Percentiles rank a stretch among this genome's conserved stretches.
Evolutionary conservation across 1,140 invertebrate genomes (phyloP).

Genomic region (Temnothorax nylanderi): DNA sequence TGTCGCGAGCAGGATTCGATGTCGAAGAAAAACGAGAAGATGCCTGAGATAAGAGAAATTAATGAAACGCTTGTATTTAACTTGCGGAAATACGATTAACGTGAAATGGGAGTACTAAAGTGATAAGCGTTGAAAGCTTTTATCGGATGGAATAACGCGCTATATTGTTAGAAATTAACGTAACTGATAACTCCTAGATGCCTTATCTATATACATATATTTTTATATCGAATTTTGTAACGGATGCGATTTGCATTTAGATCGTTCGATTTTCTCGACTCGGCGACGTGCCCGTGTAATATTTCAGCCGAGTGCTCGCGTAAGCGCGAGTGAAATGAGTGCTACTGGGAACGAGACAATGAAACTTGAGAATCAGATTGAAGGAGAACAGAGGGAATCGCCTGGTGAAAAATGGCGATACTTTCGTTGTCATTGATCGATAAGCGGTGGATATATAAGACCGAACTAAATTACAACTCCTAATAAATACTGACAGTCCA

Average conservation of each 20-base stretch:
- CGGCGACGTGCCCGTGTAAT: neutral
- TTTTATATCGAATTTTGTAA: conserved; percentile 36
- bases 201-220: neutral
- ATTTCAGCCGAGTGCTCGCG: neutral
- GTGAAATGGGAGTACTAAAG: neutral
- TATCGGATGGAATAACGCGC: neutral
- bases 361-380: conserved; percentile 12
- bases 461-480: conserved; percentile 18
- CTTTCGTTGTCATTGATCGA: conserved; percentile 2
- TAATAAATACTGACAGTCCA: conserved; percentile 9
- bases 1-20: conserved; percentile 5
- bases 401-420: neutral
- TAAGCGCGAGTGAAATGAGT: neutral
- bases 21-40: neutral
- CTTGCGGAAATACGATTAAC: conserved; percentile 14
- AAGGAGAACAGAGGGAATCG: neutral
- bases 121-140: neutral
- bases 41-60: conserved; percentile 31
- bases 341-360: conserved; percentile 34
- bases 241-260: neutral
- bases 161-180: conserved; percentile 26
- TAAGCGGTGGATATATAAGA: neutral
- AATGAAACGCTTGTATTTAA: conserved; percentile 40
- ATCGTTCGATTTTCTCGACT: neutral
- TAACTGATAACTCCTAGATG: conserved; percentile 1